Evolutionary conservation across 2,113 vertebrate genomes (phyloP), one percentile per base, ranked within the genome.

Genomic region (Cygnus atratus): DNA sequence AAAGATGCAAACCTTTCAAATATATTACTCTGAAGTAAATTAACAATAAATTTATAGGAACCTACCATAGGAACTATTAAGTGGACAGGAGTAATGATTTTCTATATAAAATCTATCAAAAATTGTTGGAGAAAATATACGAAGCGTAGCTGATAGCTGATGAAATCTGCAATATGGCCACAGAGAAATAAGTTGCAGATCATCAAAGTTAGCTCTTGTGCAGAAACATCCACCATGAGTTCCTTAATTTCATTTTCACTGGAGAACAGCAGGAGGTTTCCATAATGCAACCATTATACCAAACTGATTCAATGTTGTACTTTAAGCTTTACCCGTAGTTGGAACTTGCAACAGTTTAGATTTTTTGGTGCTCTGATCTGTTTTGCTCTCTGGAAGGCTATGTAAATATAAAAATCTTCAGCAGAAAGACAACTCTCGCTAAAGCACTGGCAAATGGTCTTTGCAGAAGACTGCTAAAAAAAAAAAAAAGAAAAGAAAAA

Each of bases 31-130:
- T 97, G 90, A 88, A 70, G 75, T 90, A 97, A 96, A 91, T 87
- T 76, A 94, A 92, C 79, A 94, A 90, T 90, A 96, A 55, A 50
- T 95, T 89, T 93, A 94, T 57, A 92, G 67, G 88, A 93, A 80
- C 75, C 91, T 94, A 90, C 70, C 71, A 87, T 71, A 92, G 58
- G 86, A 96, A 88, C 63, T 93, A 96, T 92, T 91, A 95, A 96
- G 92, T 92, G 93, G 93, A 87, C 57, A 84, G 77, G 85, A 96
- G 57, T 89, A 91, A 86, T 84, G 91, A 58, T 84, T 95, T 84
- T 88, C 61, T 92, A 92, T 98, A 98, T 90, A 98, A 98, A 98
- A 98, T 91, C 93, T 97, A 97, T 97, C 96, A 95, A 97, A 98
- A 98, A 95, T 82, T 70, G 58, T 96, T 87, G 62, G 72, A 95